A percentile compares a stretch with the other conserved stretches of the same genome.
These are phyloP conservation scores for Chrysochloris asiatica DNA, from an alignment of 2,113 vertebrate genomes.

Conservation along the genomic window DNA sequence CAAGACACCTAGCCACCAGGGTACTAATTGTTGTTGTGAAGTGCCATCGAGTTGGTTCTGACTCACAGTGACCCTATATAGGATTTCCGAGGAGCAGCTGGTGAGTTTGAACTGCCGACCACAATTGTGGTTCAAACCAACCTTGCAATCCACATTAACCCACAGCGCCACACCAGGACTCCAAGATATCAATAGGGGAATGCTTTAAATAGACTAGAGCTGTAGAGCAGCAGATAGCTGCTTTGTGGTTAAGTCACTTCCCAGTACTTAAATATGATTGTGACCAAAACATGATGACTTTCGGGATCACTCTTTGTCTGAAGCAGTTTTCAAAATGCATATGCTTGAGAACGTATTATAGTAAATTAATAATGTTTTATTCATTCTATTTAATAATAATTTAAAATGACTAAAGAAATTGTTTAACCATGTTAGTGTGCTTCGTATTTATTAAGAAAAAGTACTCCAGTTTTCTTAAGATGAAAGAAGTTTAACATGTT, in stretches of 20 bases:
- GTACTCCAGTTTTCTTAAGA: neutral
- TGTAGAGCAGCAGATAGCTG: neutral
- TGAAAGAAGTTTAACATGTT: neutral
- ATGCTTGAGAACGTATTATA: neutral
- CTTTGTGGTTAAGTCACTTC: slow-evolving; percentile 22
- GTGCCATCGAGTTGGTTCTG: too few species aligned
- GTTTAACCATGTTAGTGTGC: neutral
- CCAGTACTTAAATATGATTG: neutral
- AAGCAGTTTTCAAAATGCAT: slow-evolving; percentile 36
- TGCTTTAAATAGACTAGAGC: slow-evolving; percentile 15
- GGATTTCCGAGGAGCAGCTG: too few species aligned
- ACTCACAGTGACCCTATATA: too few species aligned
- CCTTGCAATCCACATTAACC: too few species aligned
- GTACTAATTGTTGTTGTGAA: too few species aligned
- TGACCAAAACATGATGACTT: slow-evolving; percentile 10
- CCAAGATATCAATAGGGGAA: neutral
- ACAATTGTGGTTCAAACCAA: too few species aligned
- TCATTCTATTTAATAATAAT: neutral
- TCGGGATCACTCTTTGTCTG: slow-evolving; percentile 36
- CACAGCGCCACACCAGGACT: too few species aligned
- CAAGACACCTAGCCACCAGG: too few species aligned
- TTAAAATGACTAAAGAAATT: slow-evolving; percentile 20
- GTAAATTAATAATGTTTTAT: neutral
- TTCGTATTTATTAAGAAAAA: slow-evolving; percentile 24
- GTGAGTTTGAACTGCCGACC: too few species aligned